Conservation (phyloP, 92 coral and sea anemone species). For the Palythoa caribaeorum region DNA sequence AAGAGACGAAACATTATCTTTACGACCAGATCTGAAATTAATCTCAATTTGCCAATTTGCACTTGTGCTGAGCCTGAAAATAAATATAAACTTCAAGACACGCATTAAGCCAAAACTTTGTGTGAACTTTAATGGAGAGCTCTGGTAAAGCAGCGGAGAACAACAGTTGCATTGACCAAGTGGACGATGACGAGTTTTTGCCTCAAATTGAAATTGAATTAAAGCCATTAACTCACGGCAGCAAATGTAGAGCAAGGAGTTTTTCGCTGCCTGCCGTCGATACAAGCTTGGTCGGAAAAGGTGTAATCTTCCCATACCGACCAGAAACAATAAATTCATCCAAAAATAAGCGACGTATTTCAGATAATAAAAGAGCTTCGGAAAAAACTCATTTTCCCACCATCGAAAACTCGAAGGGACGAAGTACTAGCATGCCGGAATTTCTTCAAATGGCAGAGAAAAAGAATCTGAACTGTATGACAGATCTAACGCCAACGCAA, state of each 20-base stretch:
- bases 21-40: not conserved
- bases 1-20: not conserved
- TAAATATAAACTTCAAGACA: not conserved
- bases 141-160: not conserved
- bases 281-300: not conserved
- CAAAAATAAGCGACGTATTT: not conserved
- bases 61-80: not conserved
- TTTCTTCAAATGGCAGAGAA: slow-evolving; percentile 4
- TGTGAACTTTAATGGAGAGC: slow-evolving; percentile 20
- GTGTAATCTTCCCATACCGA: slow-evolving; percentile 25
- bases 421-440: slow-evolving; percentile 41
- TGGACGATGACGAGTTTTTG: slow-evolving; percentile 21
- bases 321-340: not conserved
- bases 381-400: slow-evolving; percentile 4
- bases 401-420: slow-evolving; percentile 7
- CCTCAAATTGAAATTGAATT: slow-evolving; percentile 2
- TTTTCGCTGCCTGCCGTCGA: slow-evolving; percentile 26
- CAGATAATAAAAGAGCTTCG: not conserved
- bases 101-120: not conserved
- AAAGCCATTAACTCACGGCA: not conserved
- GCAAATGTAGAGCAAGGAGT: slow-evolving; percentile 14
- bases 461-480: not conserved
- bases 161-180: not conserved
- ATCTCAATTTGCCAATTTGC: not conserved
- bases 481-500: not conserved